Base-by-base conservation (phyloP, 2,113 vertebrate species). In the Peromyscus maniculatus region DNA sequence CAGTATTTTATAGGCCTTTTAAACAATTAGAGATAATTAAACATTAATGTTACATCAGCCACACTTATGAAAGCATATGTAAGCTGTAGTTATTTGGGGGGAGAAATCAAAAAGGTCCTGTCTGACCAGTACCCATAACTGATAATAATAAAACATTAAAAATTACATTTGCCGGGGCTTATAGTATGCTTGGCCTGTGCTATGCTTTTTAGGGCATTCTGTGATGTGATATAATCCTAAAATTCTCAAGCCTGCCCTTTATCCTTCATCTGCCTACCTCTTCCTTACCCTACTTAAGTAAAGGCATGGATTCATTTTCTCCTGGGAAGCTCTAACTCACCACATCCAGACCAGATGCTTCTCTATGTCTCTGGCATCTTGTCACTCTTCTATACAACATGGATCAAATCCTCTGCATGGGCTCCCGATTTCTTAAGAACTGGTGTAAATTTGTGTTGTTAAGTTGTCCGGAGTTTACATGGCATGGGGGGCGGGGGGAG, bases 11-110 rank as follows among this genome's bases (percentile, higher is more conserved):
- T 39, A 84, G 21, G 4, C 2, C 79, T 64, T 89, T 93, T 82
- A 87, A 95, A 87, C 74, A 87, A 88, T 83, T 94, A 78, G 3
- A 96, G 75, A 66, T 13, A 96, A 94, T 89, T 94, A 95, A 93
- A 91, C 19, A 91, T 84, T 94, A 88, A 94, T 49, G 78, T 72
- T 87, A 36, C 83, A 77, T 62, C 36, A 82, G 67, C 24, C 52
- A 57, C 78, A 72, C 88, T 92, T 96, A 94, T 22, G 36, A 57
- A 96, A 93, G 88, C n/a, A 82, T n/a, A 67, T 67, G 39, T 62
- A 28, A 89, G 49, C 80, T 91, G 28, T 43, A 33, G 36, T 71
- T 93, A 33, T 78, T 95, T 97, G 66, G 71, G 39, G 79, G 7
- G 59, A 88, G 21, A 90, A 93, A 91, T 91, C 24, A 36, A 87